Conservation (phyloP, 2,888 invertebrate species). For the Amaurobius ferox region DNA sequence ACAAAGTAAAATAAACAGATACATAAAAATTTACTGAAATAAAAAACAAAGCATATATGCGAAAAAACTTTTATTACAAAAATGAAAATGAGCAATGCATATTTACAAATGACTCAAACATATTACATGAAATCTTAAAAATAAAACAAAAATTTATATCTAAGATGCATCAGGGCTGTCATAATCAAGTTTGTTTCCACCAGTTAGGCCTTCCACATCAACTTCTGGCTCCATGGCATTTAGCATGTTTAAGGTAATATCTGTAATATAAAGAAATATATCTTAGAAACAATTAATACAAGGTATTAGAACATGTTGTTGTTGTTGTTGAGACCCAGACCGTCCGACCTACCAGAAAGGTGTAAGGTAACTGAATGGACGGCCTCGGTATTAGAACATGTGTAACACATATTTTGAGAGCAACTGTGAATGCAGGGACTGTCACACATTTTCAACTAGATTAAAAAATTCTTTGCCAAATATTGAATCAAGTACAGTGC, state of each 20-base stretch:
- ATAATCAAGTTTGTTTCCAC: constrained; percentile 75
- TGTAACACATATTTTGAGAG: too few relatives aligned
- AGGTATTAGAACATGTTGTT: background rate
- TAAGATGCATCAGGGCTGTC: constrained; percentile 64
- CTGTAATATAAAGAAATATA: constrained; percentile 77
- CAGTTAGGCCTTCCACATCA: constrained; percentile 88
- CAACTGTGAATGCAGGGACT: too few relatives aligned
- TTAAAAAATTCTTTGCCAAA: too few relatives aligned
- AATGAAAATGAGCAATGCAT: background rate
- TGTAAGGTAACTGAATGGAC: too few relatives aligned
- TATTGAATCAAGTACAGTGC: too few relatives aligned
- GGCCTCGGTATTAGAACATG: too few relatives aligned
- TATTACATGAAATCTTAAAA: background rate
- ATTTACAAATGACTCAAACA: constrained; percentile 9
- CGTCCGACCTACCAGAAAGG: too few relatives aligned
- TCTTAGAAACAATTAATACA: too few relatives aligned
- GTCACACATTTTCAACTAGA: too few relatives aligned
- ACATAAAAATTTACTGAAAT: background rate
- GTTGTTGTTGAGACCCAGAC: too few relatives aligned
- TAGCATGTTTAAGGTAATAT: constrained; percentile 92
- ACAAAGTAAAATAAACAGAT: too few relatives aligned
- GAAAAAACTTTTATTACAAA: background rate
- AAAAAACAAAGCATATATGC: background rate
- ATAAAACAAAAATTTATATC: background rate
- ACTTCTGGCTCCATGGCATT: constrained; percentile 94